A percentile compares a stretch with the other conserved stretches of the same genome.
phyloP scores from a whole-genome alignment of 2,797 vertebrate genomes.

The Salmo trutta region DNA sequence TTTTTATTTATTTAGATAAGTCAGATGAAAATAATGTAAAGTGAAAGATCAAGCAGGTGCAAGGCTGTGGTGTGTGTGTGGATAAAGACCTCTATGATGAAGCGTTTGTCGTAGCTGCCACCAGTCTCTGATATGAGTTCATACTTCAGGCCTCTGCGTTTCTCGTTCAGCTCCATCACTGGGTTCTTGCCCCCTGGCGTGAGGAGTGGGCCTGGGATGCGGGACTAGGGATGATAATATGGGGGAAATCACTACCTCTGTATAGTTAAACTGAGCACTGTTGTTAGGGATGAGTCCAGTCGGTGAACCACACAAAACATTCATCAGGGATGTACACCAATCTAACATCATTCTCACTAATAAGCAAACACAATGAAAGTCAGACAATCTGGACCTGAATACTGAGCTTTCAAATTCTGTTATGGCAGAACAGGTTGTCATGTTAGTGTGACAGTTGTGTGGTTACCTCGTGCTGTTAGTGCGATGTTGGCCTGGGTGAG shows the following conservation, averaged over 20 bases:
- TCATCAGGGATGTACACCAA: background rate
- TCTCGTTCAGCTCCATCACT: constrained; percentile 95
- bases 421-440: background rate
- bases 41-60: background rate
- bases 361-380: background rate
- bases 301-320: background rate
- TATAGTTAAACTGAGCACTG: background rate
- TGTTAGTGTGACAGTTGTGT: too few species aligned
- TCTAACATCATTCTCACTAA: background rate
- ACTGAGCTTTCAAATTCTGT: background rate
- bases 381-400: background rate
- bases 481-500: too few species aligned
- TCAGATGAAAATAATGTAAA: background rate
- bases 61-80: background rate
- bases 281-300: background rate
- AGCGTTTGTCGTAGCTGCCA: constrained; percentile 90
- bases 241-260: background rate
- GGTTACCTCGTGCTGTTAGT: too few species aligned
- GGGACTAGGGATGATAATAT: constrained; percentile 71
- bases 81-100: constrained; percentile 86
- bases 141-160: constrained; percentile 90
- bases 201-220: constrained; percentile 92
- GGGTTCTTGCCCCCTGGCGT: constrained; percentile 93
- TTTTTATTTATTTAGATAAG: too few species aligned
- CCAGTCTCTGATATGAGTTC: constrained; percentile 91